Conservation (phyloP, 2,113 vertebrate species). For the Himantopus leucocephalus region DNA sequence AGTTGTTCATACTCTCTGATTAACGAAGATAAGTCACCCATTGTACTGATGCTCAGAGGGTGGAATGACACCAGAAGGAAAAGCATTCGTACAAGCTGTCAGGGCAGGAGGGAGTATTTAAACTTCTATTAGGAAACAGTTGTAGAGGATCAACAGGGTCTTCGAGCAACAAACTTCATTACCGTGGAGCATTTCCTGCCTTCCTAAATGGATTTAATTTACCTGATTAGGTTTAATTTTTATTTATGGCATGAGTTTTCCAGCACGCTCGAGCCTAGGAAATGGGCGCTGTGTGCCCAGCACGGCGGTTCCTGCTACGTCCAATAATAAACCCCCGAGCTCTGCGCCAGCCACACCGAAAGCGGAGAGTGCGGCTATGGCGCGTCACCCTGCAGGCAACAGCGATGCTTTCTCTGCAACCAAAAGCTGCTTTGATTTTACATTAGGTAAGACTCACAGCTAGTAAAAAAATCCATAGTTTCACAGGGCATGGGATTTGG, state of each 20-base stretch:
- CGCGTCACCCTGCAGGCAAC: not conserved
- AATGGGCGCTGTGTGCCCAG: not conserved
- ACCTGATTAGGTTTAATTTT: not conserved
- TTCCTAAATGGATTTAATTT: not conserved
- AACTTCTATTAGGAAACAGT: not conserved
- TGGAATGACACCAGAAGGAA: not conserved
- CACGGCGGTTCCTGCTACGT: not conserved
- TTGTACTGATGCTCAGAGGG: not conserved
- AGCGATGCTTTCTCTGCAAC: not conserved
- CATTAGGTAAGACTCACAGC: rapidly evolving
- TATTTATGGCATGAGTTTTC: not conserved
- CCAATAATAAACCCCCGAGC: not conserved
- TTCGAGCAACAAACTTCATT: constrained; percentile 29
- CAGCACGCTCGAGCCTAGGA: not conserved
- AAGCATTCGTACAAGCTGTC: not conserved
- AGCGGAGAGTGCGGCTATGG: not conserved
- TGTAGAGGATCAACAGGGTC: not conserved
- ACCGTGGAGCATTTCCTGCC: constrained; percentile 26
- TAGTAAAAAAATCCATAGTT: not conserved
- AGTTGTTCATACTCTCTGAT: not conserved
- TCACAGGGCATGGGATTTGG: not conserved
- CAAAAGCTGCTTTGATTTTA: not conserved
- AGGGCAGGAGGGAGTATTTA: not conserved
- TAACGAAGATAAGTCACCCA: not conserved
- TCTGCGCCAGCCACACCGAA: rapidly evolving